phyloP scores from a whole-genome alignment of 53 echinoderm and acorn worm species.

The Crossaster papposus region DNA sequence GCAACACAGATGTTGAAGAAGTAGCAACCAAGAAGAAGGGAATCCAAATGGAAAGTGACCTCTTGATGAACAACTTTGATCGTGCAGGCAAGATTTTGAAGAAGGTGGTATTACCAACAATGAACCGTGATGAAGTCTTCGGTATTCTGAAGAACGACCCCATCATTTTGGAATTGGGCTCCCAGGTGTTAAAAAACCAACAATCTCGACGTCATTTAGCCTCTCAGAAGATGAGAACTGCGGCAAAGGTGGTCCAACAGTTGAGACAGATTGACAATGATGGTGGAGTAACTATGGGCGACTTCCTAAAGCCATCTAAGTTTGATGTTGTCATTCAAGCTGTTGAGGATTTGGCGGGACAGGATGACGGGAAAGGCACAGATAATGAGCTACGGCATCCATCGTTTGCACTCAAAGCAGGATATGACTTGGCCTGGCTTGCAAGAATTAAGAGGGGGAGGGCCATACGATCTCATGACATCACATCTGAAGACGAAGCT shows the following conservation, averaged over 20 bases:
- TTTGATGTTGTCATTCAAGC: slow-evolving; percentile 69
- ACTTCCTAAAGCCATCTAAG: slow-evolving; percentile 64
- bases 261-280: slow-evolving; percentile 57
- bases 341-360: slow-evolving; percentile 57
- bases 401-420: slow-evolving; percentile 57
- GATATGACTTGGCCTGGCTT: slow-evolving; percentile 46
- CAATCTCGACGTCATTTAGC: slow-evolving; percentile 28
- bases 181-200: slow-evolving; percentile 59
- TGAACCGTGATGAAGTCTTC: slow-evolving; percentile 53
- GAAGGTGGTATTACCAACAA: slow-evolving; percentile 58
- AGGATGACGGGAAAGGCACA: slow-evolving; percentile 30
- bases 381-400: slow-evolving; percentile 45
- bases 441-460: slow-evolving; percentile 60
- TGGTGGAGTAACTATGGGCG: slow-evolving; percentile 44
- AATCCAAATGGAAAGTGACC: slow-evolving; percentile 60
- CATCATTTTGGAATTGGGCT: slow-evolving; percentile 62
- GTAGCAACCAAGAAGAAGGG: slow-evolving; percentile 19
- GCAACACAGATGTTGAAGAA: slow-evolving; percentile 5
- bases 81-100: slow-evolving; percentile 52
- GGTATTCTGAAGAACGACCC: slow-evolving; percentile 64
- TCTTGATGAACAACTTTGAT: slow-evolving; percentile 55
- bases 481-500: slow-evolving; percentile 53
- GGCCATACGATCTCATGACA: slow-evolving; percentile 54
- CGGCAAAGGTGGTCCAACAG: slow-evolving; percentile 52
- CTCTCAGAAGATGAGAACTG: slow-evolving; percentile 69